phyloP scores from a whole-genome alignment of 1,140 invertebrate genomes.

The Branchinecta lynchi region DNA sequence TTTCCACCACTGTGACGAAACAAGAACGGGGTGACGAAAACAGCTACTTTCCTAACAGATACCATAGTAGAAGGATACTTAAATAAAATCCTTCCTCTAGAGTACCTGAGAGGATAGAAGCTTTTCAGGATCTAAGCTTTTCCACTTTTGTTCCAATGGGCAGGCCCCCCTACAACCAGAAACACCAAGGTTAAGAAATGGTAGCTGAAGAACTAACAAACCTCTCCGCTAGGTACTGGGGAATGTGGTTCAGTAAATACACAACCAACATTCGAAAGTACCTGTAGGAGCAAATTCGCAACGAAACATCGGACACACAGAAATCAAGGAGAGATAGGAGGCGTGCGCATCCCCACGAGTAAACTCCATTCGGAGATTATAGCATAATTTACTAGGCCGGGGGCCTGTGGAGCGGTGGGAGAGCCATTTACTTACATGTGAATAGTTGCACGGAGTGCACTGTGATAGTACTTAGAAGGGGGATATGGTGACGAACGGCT shows the following conservation, averaged over 20 bases:
- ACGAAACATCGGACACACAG: too few relatives aligned
- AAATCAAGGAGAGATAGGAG: too few relatives aligned
- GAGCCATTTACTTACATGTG: too few relatives aligned
- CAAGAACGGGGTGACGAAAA: background rate
- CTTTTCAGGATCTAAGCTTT: background rate
- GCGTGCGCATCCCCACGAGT: too few relatives aligned
- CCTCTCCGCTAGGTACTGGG: background rate
- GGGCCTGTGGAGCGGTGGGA: too few relatives aligned
- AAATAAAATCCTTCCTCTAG: conserved; percentile 17
- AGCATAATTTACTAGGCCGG: too few relatives aligned
- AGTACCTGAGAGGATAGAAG: background rate
- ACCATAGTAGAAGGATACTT: conserved; percentile 15
- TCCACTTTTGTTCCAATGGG: background rate
- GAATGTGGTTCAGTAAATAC: background rate
- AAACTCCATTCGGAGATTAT: too few relatives aligned
- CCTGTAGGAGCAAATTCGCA: background rate
- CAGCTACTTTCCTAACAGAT: background rate
- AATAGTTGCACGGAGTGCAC: too few relatives aligned
- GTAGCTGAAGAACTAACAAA: background rate
- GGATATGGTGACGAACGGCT: too few relatives aligned
- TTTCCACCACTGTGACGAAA: too few relatives aligned
- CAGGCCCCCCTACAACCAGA: too few relatives aligned
- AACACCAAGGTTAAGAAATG: background rate
- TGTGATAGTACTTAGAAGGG: too few relatives aligned
- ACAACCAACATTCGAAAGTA: background rate